Evolutionary conservation across 2,888 invertebrate species (phyloP).

Genomic region (Tineola bisselliella): DNA sequence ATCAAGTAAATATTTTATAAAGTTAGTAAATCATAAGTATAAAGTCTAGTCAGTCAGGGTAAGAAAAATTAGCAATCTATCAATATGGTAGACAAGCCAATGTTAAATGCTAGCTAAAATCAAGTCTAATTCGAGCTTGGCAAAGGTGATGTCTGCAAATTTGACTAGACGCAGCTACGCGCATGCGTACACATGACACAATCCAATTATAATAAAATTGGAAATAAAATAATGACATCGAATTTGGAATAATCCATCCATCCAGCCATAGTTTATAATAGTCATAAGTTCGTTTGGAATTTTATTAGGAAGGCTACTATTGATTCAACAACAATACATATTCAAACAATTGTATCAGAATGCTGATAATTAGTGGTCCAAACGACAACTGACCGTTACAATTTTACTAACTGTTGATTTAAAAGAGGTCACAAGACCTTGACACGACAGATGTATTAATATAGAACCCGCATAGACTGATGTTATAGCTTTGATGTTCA

Average conservation of each 20-base stretch:
- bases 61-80: background rate
- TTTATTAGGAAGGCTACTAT: background rate
- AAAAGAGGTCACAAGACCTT: background rate
- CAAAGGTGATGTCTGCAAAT: conserved; percentile 28
- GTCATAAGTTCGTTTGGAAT: background rate
- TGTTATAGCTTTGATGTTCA: conserved; percentile 4
- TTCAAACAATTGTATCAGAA: background rate
- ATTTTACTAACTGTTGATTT: background rate
- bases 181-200: conserved; percentile 1
- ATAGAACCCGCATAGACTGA: background rate
- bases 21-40: no score
- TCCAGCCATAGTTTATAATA: background rate
- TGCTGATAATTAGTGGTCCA: background rate
- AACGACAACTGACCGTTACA: background rate
- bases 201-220: background rate
- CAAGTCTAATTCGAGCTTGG: conserved; percentile 49
- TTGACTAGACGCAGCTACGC: conserved; percentile 14
- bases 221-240: background rate
- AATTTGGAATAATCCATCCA: background rate
- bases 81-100: conserved; percentile 7
- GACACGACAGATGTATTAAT: background rate
- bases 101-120: conserved; percentile 31
- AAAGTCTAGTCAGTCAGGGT: background rate
- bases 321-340: background rate
- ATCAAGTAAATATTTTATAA: no score